Evolutionary conservation across 1,140 invertebrate genomes (phyloP), one percentile per base, ranked within the genome.

Genomic region (Neelides sp.): DNA sequence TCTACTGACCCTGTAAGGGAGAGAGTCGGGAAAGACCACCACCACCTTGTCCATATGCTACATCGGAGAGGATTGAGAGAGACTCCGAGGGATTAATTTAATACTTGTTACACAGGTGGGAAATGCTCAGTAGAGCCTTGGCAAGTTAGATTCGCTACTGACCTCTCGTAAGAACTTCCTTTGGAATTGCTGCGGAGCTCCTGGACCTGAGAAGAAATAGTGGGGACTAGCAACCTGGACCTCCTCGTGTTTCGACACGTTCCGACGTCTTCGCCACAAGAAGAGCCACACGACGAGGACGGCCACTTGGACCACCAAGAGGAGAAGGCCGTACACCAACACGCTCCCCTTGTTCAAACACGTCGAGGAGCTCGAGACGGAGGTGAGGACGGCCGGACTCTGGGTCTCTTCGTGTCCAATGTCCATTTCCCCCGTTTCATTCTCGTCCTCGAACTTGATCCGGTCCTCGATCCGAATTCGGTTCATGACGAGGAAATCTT

Each of bases 391-490:
- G 4, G 46, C 45, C 49, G 48, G 47, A 37, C 5, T 15, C 13
- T 52, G 28, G 17, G 47, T 45, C 7, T 59, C 45, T 13, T 60
- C 50, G 22, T 47, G 32, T 27, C 48, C 34, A 27, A 30, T 10
- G 50, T 46, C 34, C 24, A 12, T 42, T 41, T 45, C n/a, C 28
- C 41, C 47, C 24, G 15, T 36, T n/a, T 46, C 41, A 15, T 48
- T 15, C 3, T 37, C 50, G 27, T 55, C 49, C 10, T 41, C 54
- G 41, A 71, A 71, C 47, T 65, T 59, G 59, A 74, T 73, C 35
- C 67, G 69, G 53, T 75, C 73, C 0, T 68, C 67, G 42, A 75
- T 75, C n/a, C 65, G 64, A 36, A 75, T 70, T 24, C 66, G 67
- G 49, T 73, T 68, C 10, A 69, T 65, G 17, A 75, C 66, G 4